Conservation (phyloP, 2,113 vertebrate genomes). For the Lagopus muta region DNA sequence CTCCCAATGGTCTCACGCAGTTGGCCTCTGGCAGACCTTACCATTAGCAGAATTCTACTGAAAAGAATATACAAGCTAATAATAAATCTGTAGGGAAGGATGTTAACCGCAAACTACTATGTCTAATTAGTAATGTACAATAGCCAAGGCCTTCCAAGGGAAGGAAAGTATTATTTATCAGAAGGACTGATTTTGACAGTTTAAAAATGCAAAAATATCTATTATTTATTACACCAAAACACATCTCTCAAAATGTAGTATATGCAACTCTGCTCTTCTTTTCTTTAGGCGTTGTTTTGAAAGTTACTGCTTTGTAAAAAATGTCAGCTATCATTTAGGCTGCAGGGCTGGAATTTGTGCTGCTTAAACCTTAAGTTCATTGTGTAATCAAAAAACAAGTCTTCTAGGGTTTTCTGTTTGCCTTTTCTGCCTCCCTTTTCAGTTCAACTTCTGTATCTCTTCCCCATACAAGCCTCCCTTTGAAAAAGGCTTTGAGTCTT, state of each 20-base stretch:
- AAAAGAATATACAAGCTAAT: constrained; percentile 27
- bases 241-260: constrained; percentile 14
- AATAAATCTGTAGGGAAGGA: constrained; percentile 52
- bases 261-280: not conserved
- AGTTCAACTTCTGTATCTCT: not conserved
- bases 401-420: not conserved
- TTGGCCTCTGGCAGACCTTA: constrained; percentile 67
- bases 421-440: not conserved
- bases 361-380: not conserved
- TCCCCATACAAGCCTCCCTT: not conserved
- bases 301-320: not conserved
- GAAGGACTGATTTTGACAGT: constrained; percentile 44
- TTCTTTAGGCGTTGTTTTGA: constrained; percentile 7
- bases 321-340: not conserved
- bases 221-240: constrained; percentile 45
- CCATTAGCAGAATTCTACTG: constrained; percentile 55
- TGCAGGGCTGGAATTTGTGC: not conserved
- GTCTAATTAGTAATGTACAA: constrained; percentile 64
- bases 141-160: not conserved
- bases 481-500: not conserved
- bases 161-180: constrained; percentile 41
- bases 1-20: constrained; percentile 49
- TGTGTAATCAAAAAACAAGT: not conserved
- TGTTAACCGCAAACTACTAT: constrained; percentile 58
- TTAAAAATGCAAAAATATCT: constrained; percentile 44